phyloP scores from a whole-genome alignment of 2,797 vertebrate species.

The Thamnophis elegans region DNA sequence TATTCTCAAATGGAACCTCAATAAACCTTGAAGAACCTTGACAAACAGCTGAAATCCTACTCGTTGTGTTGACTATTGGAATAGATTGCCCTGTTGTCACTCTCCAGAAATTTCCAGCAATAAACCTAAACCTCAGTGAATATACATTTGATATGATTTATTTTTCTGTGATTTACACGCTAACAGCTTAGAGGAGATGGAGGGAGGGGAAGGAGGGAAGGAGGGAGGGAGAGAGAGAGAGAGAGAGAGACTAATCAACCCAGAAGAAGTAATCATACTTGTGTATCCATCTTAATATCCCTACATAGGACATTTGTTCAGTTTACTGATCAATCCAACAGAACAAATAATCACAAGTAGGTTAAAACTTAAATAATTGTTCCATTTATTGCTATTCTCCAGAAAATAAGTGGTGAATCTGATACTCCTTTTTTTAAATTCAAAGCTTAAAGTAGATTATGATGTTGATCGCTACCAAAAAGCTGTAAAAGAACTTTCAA shows the following conservation, averaged over 20 bases:
- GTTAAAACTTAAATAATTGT: conserved; percentile 37
- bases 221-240: background rate
- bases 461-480: conserved; percentile 48
- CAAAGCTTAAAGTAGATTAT: conserved; percentile 22
- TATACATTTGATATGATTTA: background rate
- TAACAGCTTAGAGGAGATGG: background rate
- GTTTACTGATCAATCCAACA: background rate
- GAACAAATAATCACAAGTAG: conserved; percentile 18
- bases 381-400: conserved; percentile 42
- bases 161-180: background rate
- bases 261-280: background rate
- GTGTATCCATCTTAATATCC: conserved; percentile 5
- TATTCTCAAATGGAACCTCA: background rate
- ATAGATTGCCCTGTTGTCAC: background rate
- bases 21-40: background rate
- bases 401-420: conserved; percentile 36
- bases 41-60: background rate
- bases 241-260: background rate
- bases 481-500: conserved; percentile 47
- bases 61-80: background rate
- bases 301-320: background rate
- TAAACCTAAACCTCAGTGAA: background rate
- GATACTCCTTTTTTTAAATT: background rate
- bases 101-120: background rate
- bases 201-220: fast-evolving